A percentile compares a stretch with the other conserved stretches of the same genome.
Conservation (phyloP, 2,888 invertebrate species). For the Augiades crinisus region DNA sequence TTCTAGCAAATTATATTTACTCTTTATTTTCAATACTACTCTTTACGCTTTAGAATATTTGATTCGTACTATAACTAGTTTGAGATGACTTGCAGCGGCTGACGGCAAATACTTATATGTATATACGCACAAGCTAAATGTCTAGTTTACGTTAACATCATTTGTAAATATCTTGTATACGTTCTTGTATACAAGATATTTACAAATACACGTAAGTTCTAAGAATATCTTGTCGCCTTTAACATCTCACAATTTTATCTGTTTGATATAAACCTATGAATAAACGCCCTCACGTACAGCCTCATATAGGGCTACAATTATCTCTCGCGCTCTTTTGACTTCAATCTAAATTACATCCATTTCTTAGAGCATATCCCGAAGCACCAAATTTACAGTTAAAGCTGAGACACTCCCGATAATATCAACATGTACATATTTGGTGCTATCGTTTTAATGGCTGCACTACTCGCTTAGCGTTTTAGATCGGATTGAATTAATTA, state of each 20-base stretch:
- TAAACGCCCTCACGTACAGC: background rate
- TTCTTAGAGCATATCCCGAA: constrained; percentile 22
- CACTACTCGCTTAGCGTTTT: constrained; percentile 30
- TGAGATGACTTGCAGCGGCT: too few species aligned
- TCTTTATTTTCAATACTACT: background rate
- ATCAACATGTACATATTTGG: constrained; percentile 35
- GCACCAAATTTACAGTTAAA: constrained; percentile 24
- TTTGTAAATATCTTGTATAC: too few species aligned
- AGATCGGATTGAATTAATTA: constrained; percentile 36
- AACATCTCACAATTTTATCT: background rate
- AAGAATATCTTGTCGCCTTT: too few species aligned
- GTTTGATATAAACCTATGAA: background rate
- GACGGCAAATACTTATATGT: too few species aligned
- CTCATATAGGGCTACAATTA: constrained; percentile 11
- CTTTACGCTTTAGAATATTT: too few species aligned
- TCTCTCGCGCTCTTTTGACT: constrained; percentile 15
- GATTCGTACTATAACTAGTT: too few species aligned
- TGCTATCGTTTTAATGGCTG: constrained; percentile 33
- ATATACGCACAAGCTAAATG: background rate
- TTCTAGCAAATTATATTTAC: background rate
- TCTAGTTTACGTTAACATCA: too few species aligned
- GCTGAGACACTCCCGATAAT: constrained; percentile 27
- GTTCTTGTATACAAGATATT: too few species aligned
- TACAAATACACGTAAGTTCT: too few species aligned
- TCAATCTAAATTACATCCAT: constrained; percentile 25